Conservation (phyloP, 2,113 vertebrate species). For the Chloropsis cyanopogon region DNA sequence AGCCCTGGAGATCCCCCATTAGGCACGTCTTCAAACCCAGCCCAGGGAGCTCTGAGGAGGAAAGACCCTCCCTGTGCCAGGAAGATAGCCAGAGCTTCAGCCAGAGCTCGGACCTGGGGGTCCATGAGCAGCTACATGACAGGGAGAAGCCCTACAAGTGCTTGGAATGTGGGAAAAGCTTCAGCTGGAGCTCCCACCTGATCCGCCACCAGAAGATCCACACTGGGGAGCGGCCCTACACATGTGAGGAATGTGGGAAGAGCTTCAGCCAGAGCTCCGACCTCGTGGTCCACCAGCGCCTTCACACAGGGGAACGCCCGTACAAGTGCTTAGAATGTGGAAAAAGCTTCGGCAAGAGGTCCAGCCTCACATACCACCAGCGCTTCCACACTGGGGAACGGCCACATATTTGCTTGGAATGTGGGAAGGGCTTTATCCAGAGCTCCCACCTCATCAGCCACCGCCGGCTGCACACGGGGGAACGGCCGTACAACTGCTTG, state of each 20-base stretch:
- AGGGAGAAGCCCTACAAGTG: neutral
- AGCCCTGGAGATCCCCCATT: rapidly evolving
- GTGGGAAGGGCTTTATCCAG: neutral
- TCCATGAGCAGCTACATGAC: neutral
- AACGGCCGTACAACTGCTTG: neutral
- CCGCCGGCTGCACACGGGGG: neutral
- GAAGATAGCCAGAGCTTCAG: neutral
- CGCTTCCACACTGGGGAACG: neutral
- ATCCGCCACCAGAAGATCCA: neutral
- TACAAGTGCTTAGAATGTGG: neutral
- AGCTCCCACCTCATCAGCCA: neutral
- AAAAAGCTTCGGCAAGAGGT: neutral
- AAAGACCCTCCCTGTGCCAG: neutral
- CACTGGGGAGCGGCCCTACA: neutral
- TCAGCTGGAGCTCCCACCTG: neutral
- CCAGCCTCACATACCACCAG: neutral
- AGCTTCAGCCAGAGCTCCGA: neutral
- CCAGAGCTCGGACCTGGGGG: neutral
- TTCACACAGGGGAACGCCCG: neutral
- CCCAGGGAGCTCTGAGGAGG: neutral
- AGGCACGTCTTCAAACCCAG: neutral
- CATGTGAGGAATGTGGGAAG: neutral
- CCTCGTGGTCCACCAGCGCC: neutral
- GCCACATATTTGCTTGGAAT: neutral
- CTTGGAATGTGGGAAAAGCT: neutral